These are phyloP conservation scores for Alouatta palliata DNA, from an alignment of 2,113 vertebrate species.

Conservation along the genomic window DNA sequence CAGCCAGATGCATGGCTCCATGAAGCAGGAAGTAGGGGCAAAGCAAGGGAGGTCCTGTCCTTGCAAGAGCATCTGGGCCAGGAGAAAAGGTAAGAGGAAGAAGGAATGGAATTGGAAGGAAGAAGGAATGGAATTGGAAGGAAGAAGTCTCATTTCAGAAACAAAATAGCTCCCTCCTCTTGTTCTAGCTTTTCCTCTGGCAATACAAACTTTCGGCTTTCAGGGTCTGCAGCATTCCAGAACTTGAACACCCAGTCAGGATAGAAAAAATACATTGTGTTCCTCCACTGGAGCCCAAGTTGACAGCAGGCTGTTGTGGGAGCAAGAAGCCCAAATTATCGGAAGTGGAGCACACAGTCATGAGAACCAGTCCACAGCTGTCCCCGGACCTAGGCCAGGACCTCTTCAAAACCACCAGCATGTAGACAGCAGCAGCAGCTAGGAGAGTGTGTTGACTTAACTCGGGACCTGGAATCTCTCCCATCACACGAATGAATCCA, in stretches of 20 bases:
- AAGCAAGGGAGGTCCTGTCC: too few relatives aligned
- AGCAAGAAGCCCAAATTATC: constrained; percentile 91
- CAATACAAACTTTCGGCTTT: constrained; percentile 74
- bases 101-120: constrained; percentile 79
- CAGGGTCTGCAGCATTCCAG: constrained; percentile 84
- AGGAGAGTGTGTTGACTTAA: constrained; percentile 88
- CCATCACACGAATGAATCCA: constrained; percentile 88
- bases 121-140: constrained; percentile 79
- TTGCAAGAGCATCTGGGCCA: too few relatives aligned
- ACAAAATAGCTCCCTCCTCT: constrained; percentile 75
- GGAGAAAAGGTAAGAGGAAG: constrained; percentile 71
- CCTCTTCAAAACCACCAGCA: constrained; percentile 91
- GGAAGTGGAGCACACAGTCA: constrained; percentile 87
- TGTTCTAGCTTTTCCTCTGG: constrained; percentile 68
- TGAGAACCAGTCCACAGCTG: constrained; percentile 86
- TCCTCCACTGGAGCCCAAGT: constrained; percentile 90
- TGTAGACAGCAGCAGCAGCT: constrained; percentile 86
- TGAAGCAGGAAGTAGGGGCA: too few relatives aligned
- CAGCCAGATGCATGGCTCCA: too few relatives aligned
- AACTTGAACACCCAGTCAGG: constrained; percentile 85
- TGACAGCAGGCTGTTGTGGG: constrained; percentile 91
- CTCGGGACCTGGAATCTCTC: constrained; percentile 87
- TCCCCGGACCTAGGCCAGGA: constrained; percentile 87
- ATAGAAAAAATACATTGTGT: constrained; percentile 92
- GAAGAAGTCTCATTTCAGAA: constrained; percentile 78